A percentile compares a stretch with the other conserved stretches of the same genome.
Evolutionary conservation across 2,888 invertebrate species (phyloP).

Genomic region (Epistrophella euchroma): DNA sequence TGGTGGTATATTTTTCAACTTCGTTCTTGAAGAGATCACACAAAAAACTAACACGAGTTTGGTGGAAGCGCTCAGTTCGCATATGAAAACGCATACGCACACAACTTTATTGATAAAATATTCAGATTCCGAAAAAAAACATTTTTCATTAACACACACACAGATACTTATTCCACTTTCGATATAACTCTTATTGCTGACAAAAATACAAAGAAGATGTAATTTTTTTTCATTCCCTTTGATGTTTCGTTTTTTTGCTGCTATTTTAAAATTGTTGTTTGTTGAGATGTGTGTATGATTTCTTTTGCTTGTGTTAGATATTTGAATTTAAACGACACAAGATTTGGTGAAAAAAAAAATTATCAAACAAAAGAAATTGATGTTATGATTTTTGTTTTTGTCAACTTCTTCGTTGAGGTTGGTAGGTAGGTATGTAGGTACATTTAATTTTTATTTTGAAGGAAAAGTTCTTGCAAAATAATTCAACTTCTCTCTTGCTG

Average conservation of each 20-base stretch:
- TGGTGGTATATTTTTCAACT: constrained; percentile 45
- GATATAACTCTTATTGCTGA: constrained; percentile 3
- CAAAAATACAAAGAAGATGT: neutral
- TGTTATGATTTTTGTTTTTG: neutral
- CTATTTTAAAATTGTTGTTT: neutral
- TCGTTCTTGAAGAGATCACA: constrained; percentile 70
- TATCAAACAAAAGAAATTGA: neutral
- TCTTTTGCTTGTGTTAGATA: neutral
- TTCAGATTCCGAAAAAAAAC: constrained; percentile 5
- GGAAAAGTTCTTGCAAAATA: neutral
- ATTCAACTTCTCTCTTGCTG: neutral
- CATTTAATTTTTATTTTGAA: neutral
- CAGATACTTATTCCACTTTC: neutral
- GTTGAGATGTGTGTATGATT: neutral
- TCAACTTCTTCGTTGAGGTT: neutral
- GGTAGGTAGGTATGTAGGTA: no score
- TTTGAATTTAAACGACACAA: constrained; percentile 1
- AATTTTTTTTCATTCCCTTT: neutral
- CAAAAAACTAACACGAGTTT: constrained; percentile 61
- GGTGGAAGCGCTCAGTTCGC: neutral
- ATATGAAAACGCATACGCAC: constrained; percentile 26
- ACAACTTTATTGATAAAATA: constrained; percentile 23
- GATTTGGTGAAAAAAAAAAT: constrained; percentile 2
- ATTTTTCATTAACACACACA: constrained; percentile 23
- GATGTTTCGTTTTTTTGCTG: neutral